Conservation (phyloP, 2,113 vertebrate genomes). For the Neoarius graeffei region DNA sequence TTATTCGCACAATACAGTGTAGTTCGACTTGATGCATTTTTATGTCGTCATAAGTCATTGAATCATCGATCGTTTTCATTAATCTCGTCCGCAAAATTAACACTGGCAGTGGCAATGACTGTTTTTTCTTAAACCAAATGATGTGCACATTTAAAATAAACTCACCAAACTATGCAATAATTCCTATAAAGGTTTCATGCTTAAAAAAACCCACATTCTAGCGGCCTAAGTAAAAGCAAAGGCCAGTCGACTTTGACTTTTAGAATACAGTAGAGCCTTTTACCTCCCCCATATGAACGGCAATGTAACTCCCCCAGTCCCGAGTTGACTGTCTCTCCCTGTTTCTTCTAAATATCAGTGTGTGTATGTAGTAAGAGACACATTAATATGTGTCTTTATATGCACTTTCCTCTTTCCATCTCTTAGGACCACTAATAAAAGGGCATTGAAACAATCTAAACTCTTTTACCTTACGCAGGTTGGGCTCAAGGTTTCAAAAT, state of each 20-base stretch:
- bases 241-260: conserved; percentile 62
- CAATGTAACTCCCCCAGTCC: conserved; percentile 40
- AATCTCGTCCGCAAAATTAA: conserved; percentile 42
- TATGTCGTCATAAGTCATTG: neutral
- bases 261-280: conserved; percentile 62
- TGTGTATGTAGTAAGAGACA: conserved; percentile 45
- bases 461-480: conserved; percentile 65
- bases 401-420: conserved; percentile 79
- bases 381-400: conserved; percentile 56
- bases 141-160: conserved; percentile 71
- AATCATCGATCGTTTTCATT: neutral
- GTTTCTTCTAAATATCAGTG: conserved; percentile 48
- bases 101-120: conserved; percentile 56
- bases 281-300: conserved; percentile 47
- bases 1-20: neutral
- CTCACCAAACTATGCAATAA: conserved; percentile 82
- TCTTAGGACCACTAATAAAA: conserved; percentile 74
- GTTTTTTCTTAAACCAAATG: conserved; percentile 68
- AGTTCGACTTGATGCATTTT: neutral
- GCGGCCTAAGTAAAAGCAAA: conserved; percentile 61
- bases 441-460: conserved; percentile 77
- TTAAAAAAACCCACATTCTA: conserved; percentile 61
- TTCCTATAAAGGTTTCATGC: conserved; percentile 68
- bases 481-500: conserved; percentile 35
- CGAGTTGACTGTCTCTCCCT: conserved; percentile 46